These are phyloP conservation scores for Falco novaeseelandiae DNA, from an alignment of 2,797 vertebrate species.

Conservation along the genomic window DNA sequence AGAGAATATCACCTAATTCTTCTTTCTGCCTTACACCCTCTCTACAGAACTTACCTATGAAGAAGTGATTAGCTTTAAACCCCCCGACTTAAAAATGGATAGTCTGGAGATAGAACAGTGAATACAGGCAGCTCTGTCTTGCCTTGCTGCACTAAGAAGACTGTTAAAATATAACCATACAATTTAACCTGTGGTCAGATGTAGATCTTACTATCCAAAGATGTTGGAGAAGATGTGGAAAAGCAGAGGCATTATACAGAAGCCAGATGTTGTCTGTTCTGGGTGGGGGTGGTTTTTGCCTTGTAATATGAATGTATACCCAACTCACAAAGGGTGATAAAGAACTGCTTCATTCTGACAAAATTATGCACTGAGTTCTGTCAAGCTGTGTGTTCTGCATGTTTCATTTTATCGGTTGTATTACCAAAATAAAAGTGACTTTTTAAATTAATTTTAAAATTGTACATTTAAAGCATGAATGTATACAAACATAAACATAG, in stretches of 20 bases:
- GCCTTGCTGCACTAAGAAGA: constrained; percentile 59
- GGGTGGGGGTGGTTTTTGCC: neutral
- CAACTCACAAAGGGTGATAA: constrained; percentile 16
- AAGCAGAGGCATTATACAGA: constrained; percentile 19
- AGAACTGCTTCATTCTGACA: constrained; percentile 65
- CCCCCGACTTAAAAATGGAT: constrained; percentile 83
- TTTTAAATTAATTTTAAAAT: constrained; percentile 52
- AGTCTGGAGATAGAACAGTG: constrained; percentile 90
- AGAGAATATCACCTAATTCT: neutral
- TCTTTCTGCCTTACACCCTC: neutral
- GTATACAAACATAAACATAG: constrained; percentile 41
- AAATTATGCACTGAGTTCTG: constrained; percentile 73
- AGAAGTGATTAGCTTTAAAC: constrained; percentile 91
- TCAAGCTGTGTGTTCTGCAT: constrained; percentile 62
- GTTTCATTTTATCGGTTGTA: constrained; percentile 67
- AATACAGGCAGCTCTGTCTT: constrained; percentile 46
- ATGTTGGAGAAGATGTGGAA: constrained; percentile 44
- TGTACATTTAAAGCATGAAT: constrained; percentile 69
- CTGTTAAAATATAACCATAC: constrained; percentile 54
- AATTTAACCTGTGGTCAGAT: constrained; percentile 46
- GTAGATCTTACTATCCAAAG: constrained; percentile 70
- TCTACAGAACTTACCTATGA: constrained; percentile 91
- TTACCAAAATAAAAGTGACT: constrained; percentile 65
- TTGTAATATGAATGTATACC: constrained; percentile 70
- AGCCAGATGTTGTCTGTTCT: neutral